Percentiles rank a stretch among this genome's conserved stretches.
Evolutionary conservation across 2,888 invertebrate species (phyloP).

Genomic region (Amblyjoppa fuscipennis): DNA sequence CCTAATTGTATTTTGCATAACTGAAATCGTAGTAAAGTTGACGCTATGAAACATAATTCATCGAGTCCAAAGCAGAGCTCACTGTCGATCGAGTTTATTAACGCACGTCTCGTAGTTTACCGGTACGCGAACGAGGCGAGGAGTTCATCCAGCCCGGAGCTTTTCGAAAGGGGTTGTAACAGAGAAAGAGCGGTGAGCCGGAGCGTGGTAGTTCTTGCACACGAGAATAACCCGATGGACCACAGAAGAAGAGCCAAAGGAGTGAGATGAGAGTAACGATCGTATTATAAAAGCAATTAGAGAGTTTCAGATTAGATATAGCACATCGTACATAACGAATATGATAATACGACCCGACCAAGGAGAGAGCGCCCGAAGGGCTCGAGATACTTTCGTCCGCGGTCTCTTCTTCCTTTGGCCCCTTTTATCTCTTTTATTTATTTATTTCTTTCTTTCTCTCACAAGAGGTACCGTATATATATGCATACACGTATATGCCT

Average conservation of each 20-base stretch:
- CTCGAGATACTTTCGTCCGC: constrained; percentile 50
- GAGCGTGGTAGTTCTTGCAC: background rate
- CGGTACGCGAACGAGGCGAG: constrained; percentile 51
- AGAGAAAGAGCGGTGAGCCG: background rate
- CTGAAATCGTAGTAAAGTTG: background rate
- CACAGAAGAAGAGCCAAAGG: constrained; percentile 41
- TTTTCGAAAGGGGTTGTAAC: constrained; percentile 12
- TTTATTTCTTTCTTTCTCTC: constrained; percentile 50
- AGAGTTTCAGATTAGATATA: constrained; percentile 83
- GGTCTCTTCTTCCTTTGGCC: constrained; percentile 21
- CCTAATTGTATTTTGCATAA: background rate
- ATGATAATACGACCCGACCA: constrained; percentile 82
- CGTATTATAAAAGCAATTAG: constrained; percentile 85
- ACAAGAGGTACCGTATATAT: background rate
- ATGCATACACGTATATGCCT: background rate
- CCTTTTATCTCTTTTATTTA: constrained; percentile 65
- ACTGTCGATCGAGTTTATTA: constrained; percentile 18
- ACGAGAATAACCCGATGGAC: background rate
- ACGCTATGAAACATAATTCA: background rate
- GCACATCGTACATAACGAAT: constrained; percentile 85
- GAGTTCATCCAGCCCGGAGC: constrained; percentile 41
- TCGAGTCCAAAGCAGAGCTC: background rate
- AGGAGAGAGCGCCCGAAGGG: constrained; percentile 75
- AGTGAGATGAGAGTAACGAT: constrained; percentile 66
- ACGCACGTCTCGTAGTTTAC: background rate